Base-by-base conservation (phyloP, 1,140 invertebrate genomes). In the Bombus picipes region DNA sequence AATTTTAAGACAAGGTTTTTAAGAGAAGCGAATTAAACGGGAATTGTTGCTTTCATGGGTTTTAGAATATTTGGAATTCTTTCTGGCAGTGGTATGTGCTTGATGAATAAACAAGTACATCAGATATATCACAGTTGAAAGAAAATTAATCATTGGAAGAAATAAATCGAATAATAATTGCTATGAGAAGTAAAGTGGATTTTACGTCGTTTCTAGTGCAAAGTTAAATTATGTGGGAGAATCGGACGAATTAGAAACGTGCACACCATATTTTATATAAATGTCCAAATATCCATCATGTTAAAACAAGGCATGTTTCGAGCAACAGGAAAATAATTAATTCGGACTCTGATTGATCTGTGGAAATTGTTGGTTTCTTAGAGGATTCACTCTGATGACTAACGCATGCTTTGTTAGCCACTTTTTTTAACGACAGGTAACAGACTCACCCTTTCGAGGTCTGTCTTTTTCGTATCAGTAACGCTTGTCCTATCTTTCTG, bases 341-440 rank as follows among this genome's bases (percentile, higher is more conserved):
- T 92, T 91, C 41, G 81, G 83, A 84, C 81, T 83, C 74, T 89
- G 88, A 92, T 93, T 91, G 91, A 93, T 92, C 80, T 81, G 47
- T 71, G 71, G 32, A 91, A 91, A 92, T 91, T 92, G 66, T 65
- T 70, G 65, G 85, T 74, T 90, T 82, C 86, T 37, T 39, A 22
- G 25, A 18, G 59, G 72, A 57, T 25, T 66, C 73, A 72, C 76
- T 39, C 25, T 34, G 47, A 41, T 83, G 82, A 79, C 66, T 72
- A 37, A 88, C 37, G 15, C 32, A 6, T 32, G 73, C 2, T 73
- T 34, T 74, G 73, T 73, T 76, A 43, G 74, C 71, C 66, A 43
- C 41, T 57, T 65, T 71, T 66, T 18, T 32, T 41, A 88, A 77
- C n/a, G 80, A 90, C 89, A 88, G 86, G 88, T 90, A 90, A 81